These are phyloP conservation scores for Atherinosoma microstoma DNA, from an alignment of 2,797 vertebrate species.

Conservation along the genomic window DNA sequence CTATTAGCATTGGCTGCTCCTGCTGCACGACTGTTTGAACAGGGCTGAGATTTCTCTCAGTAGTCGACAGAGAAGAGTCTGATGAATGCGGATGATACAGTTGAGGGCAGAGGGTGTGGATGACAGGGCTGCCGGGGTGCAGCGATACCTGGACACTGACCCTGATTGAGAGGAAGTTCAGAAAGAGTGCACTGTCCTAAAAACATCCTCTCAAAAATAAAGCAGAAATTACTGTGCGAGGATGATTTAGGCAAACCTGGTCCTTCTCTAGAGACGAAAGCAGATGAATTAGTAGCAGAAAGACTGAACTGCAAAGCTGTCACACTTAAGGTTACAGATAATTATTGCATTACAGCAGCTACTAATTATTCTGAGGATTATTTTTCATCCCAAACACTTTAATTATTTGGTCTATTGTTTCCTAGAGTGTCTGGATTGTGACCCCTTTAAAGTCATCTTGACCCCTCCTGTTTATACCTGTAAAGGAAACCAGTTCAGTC, in stretches of 20 bases:
- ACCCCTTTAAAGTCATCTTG: slow-evolving; percentile 8
- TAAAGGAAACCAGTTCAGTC: neutral
- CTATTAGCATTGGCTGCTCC: slow-evolving; percentile 79
- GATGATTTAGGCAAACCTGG: slow-evolving; percentile 19
- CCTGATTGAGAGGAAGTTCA: slow-evolving; percentile 47
- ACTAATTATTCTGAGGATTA: slow-evolving; percentile 16
- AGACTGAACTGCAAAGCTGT: slow-evolving; percentile 20
- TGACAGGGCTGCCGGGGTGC: slow-evolving; percentile 29
- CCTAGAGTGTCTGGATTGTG: neutral
- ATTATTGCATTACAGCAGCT: slow-evolving; percentile 3
- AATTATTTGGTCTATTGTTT: slow-evolving; percentile 15
- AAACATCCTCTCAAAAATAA: slow-evolving; percentile 27
- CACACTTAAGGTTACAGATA: slow-evolving; percentile 1
- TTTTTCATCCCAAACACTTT: slow-evolving; percentile 24
- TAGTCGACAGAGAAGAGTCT: slow-evolving; percentile 59
- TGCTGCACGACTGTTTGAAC: slow-evolving; percentile 72
- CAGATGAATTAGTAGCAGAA: slow-evolving; percentile 1
- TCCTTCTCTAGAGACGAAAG: slow-evolving; percentile 9
- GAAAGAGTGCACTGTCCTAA: slow-evolving; percentile 42
- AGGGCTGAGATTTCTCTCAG: slow-evolving; percentile 66
- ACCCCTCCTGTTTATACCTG: neutral
- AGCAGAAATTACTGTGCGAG: slow-evolving; percentile 22
- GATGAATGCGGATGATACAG: slow-evolving; percentile 70
- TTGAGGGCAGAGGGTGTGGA: slow-evolving; percentile 44
- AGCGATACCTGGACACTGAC: slow-evolving; percentile 54